Evolutionary conservation across 2,888 invertebrate species (phyloP).

Genomic region (Scaptomyza parva): DNA sequence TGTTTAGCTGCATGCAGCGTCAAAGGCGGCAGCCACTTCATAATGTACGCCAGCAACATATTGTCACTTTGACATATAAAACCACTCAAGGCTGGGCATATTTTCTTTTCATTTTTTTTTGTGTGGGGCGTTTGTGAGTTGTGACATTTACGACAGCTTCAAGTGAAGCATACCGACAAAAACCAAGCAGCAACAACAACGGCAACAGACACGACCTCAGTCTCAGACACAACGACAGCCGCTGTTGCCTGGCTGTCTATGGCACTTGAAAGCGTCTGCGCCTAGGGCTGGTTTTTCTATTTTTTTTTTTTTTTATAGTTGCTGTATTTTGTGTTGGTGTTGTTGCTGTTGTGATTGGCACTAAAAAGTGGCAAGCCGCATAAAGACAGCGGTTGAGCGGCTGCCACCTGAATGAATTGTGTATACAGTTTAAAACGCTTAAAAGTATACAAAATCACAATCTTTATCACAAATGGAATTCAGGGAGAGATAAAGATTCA

Average conservation of each 20-base stretch:
- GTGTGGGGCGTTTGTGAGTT: slow-evolving; percentile 52
- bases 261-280: slow-evolving; percentile 78
- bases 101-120: slow-evolving; percentile 35
- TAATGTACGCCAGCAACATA: slow-evolving; percentile 77
- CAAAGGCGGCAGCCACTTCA: slow-evolving; percentile 54
- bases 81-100: slow-evolving; percentile 66
- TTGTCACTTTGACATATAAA: slow-evolving; percentile 82
- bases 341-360: slow-evolving; percentile 38
- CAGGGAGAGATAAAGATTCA: background rate
- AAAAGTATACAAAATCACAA: slow-evolving; percentile 28
- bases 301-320: background rate
- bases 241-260: slow-evolving; percentile 55
- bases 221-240: slow-evolving; percentile 42
- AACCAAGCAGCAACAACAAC: slow-evolving; percentile 25
- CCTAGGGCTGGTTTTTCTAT: slow-evolving; percentile 59
- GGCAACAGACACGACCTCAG: slow-evolving; percentile 40
- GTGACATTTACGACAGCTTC: slow-evolving; percentile 79
- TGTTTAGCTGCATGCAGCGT: slow-evolving; percentile 51
- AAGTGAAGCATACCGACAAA: slow-evolving; percentile 65
- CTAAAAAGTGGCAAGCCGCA: slow-evolving; percentile 56
- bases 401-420: slow-evolving; percentile 53
- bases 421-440: slow-evolving; percentile 50
- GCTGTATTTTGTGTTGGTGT: slow-evolving; percentile 13
- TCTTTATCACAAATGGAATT: slow-evolving; percentile 6
- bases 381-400: slow-evolving; percentile 26